Evolutionary conservation across 2,888 invertebrate species (phyloP), one percentile per base, ranked within the genome.

Genomic region (Litoditis marina): DNA sequence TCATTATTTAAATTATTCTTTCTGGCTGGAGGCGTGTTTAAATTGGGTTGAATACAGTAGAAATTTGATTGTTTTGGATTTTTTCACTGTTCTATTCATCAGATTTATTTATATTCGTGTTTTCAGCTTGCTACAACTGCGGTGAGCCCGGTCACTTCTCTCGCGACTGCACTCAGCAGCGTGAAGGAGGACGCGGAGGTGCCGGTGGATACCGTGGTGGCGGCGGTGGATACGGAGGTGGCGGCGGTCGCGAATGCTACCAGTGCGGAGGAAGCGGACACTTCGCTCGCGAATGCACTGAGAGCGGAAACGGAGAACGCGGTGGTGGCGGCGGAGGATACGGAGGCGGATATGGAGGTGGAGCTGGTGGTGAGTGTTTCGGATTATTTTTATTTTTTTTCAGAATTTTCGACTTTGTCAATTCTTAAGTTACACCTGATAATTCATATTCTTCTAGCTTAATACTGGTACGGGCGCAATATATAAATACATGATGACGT

Each of bases 201-300:
- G 53, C 44, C 30, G 63, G 65, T 22, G 68, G 72, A n/a, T 22
- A 73, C 11, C 55, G 65, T 19, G 60, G 57, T 19, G 32, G 58
- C 47, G 49, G 55, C 13, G 66, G 68, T 22, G 60, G 66, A 25
- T 42, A 44, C 6, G 50, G 57, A 2, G 62, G 62, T 16, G 58
- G 66, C 28, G 63, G 70, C 31, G 55, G 74, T 19, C 28, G 36
- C 30, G 50, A 28, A 39, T 66, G 71, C 65, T 67, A 66, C 62
- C 62, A 70, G 58, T 78, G 78, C 62, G 76, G 74, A 31, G 76
- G 72, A 39, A 60, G 66, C 27, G 79, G 79, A 25, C 80, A 80
- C 68, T 79, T 75, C 63, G 77, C 80, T 46, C 75, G 80, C 52
- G 80, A 80, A 42, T 80, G 80, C 69, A 72, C 78, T 39, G 65